These are phyloP conservation scores for Abrostola tripartita DNA, from an alignment of 2,888 invertebrate species.

Conservation along the genomic window DNA sequence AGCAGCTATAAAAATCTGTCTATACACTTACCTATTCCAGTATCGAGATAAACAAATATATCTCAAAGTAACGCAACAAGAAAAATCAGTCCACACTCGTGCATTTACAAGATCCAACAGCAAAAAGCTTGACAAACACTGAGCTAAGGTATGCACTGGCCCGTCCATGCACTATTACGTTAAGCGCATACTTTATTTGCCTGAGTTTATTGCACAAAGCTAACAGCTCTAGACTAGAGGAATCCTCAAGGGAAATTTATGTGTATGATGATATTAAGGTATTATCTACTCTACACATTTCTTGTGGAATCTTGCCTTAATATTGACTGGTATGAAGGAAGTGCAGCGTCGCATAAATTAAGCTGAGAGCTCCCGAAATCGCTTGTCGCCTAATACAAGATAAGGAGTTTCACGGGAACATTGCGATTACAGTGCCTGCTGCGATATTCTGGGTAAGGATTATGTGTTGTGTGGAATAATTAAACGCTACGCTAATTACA, in stretches of 20 bases:
- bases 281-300: conserved; percentile 4
- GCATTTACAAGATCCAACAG: background rate
- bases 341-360: conserved; percentile 42
- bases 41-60: background rate
- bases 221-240: conserved; percentile 16
- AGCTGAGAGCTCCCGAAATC: conserved; percentile 32
- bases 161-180: conserved; percentile 32
- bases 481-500: too few species aligned
- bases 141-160: conserved; percentile 21
- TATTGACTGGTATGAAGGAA: conserved; percentile 39
- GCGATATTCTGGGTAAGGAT: conserved; percentile 7
- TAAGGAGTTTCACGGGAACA: conserved; percentile 27
- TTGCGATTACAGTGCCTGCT: conserved; percentile 18
- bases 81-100: background rate
- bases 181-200: conserved; percentile 47
- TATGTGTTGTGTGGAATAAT: background rate
- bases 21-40: too few species aligned
- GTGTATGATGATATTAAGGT: conserved; percentile 23
- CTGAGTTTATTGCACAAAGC: conserved; percentile 40
- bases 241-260: conserved; percentile 25
- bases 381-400: conserved; percentile 19
- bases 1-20: too few species aligned
- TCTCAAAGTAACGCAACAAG: background rate
- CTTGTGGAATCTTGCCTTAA: conserved; percentile 10
- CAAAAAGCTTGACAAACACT: conserved; percentile 20